Evolutionary conservation across 2,888 invertebrate genomes (phyloP).

Genomic region (Anoplius nigerrimus): DNA sequence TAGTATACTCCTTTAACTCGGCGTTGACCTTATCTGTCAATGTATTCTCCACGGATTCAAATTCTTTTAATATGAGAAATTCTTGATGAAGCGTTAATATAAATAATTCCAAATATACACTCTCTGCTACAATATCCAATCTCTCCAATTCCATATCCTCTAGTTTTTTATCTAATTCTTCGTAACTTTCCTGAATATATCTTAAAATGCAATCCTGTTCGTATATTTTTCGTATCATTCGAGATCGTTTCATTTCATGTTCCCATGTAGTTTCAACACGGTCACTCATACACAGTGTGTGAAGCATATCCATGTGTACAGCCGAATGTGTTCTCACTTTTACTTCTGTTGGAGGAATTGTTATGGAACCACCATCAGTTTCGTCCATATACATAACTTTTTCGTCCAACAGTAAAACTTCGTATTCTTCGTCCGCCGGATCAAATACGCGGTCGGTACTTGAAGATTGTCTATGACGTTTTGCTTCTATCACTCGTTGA

Average conservation of each 20-base stretch:
- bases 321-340: slow-evolving; percentile 45
- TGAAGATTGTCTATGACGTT: slow-evolving; percentile 46
- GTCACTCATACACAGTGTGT: slow-evolving; percentile 66
- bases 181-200: slow-evolving; percentile 79
- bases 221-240: slow-evolving; percentile 78
- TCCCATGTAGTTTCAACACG: slow-evolving; percentile 77
- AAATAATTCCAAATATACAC: slow-evolving; percentile 80
- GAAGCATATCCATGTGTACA: slow-evolving; percentile 29
- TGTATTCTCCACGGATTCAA: slow-evolving; percentile 82
- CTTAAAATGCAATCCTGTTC: slow-evolving; percentile 82
- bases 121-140: slow-evolving; percentile 78
- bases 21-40: slow-evolving; percentile 79
- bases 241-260: slow-evolving; percentile 77
- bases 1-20: slow-evolving; percentile 76
- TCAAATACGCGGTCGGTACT: slow-evolving; percentile 15
- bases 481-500: slow-evolving; percentile 58
- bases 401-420: slow-evolving; percentile 62
- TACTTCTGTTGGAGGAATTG: slow-evolving; percentile 30
- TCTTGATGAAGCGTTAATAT: slow-evolving; percentile 84
- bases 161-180: slow-evolving; percentile 82
- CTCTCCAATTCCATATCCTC: slow-evolving; percentile 78
- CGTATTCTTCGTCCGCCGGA: slow-evolving; percentile 63
- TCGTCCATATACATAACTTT: slow-evolving; percentile 36
- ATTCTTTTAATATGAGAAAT: slow-evolving; percentile 83
- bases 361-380: slow-evolving; percentile 28